Evolutionary conservation across 2,888 invertebrate species (phyloP).

Genomic region (Drosophila kuntzei): DNA sequence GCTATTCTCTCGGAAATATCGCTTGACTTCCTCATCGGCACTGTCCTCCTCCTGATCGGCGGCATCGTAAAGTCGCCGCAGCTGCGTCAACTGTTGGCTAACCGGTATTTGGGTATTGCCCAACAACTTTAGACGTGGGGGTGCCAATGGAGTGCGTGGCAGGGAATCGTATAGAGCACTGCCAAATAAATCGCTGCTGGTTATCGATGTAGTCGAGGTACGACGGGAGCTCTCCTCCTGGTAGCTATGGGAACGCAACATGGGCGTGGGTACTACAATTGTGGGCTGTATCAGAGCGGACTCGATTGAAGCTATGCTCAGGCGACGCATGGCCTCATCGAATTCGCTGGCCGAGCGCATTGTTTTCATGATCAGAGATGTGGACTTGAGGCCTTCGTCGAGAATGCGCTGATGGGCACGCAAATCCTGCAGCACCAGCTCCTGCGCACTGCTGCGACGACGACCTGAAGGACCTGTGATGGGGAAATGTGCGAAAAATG

Average conservation of each 20-base stretch:
- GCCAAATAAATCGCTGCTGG: conserved; percentile 64
- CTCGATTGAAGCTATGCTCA: conserved; percentile 83
- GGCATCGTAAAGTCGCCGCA: conserved; percentile 83
- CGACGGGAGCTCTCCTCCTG: conserved; percentile 71
- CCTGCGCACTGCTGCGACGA: conserved; percentile 76
- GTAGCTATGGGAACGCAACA: conserved; percentile 79
- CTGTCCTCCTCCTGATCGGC: conserved; percentile 85
- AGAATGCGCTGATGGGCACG: conserved; percentile 81
- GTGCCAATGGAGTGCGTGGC: conserved; percentile 75
- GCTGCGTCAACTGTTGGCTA: conserved; percentile 83
- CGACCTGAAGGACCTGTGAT: conserved; percentile 49
- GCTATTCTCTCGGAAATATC: conserved; percentile 85
- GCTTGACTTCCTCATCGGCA: conserved; percentile 88
- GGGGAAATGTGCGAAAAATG: conserved; percentile 77
- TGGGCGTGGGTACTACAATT: conserved; percentile 75
- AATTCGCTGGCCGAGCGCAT: conserved; percentile 85
- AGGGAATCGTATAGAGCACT: conserved; percentile 65
- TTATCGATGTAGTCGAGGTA: conserved; percentile 67
- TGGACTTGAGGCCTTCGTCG: conserved; percentile 84
- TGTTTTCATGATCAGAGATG: conserved; percentile 85
- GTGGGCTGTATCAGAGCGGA: conserved; percentile 72
- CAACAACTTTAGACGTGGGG: conserved; percentile 83
- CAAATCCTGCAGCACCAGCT: conserved; percentile 78
- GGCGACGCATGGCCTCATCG: conserved; percentile 85
- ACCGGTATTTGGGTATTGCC: conserved; percentile 82